phyloP scores from a whole-genome alignment of 2,888 invertebrate species.

The Cryptocephalus moraei region DNA sequence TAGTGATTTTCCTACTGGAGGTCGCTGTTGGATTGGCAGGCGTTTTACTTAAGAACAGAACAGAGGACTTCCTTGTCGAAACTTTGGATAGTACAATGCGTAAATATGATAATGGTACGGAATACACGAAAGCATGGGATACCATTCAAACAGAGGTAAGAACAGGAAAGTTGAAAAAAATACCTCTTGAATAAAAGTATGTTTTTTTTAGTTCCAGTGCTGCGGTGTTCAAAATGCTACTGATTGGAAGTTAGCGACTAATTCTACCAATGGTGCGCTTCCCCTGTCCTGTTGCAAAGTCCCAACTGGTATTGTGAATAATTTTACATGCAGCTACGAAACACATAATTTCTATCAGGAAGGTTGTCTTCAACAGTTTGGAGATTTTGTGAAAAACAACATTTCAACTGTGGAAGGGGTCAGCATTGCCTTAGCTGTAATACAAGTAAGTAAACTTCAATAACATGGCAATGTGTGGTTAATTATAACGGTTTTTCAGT shows the following conservation, averaged over 20 bases:
- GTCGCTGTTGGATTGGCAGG: constrained; percentile 73
- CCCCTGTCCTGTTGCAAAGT: constrained; percentile 55
- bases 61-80: constrained; percentile 51
- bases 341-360: constrained; percentile 33
- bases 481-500: constrained; percentile 41
- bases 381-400: constrained; percentile 55
- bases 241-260: constrained; percentile 50
- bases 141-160: constrained; percentile 72
- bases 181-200: not conserved
- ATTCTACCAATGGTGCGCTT: constrained; percentile 34
- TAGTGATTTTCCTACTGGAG: constrained; percentile 72
- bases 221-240: constrained; percentile 55
- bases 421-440: constrained; percentile 69
- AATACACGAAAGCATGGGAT: constrained; percentile 64
- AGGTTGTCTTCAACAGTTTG: constrained; percentile 57
- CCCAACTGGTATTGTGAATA: constrained; percentile 40
- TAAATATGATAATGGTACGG: constrained; percentile 42
- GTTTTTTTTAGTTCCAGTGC: constrained; percentile 53
- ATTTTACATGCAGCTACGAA: constrained; percentile 26
- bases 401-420: constrained; percentile 67
- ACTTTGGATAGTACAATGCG: constrained; percentile 59
- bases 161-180: not conserved
- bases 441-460: constrained; percentile 55
- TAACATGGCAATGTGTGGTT: not conserved
- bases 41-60: constrained; percentile 59